Conservation (phyloP, 2,888 invertebrate species). For the Malthinus seriepunctatus region DNA sequence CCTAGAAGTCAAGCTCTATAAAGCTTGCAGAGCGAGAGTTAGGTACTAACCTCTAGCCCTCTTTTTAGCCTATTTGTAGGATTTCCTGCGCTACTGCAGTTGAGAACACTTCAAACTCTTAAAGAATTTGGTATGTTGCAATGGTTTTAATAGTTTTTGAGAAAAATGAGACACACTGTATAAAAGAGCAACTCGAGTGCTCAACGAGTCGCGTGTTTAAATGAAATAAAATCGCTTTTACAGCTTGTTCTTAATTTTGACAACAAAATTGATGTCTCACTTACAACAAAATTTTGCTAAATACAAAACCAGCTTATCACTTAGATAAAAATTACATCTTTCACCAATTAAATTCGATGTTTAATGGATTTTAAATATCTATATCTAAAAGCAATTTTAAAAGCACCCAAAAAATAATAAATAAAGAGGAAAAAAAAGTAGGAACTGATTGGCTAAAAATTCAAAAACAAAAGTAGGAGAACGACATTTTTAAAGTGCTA, state of each 20-base stretch:
- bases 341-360: slow-evolving; percentile 15
- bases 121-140: too few species aligned
- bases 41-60: too few species aligned
- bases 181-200: background rate
- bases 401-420: slow-evolving; percentile 1
- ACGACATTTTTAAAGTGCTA: slow-evolving; percentile 9
- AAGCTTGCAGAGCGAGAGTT: too few species aligned
- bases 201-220: background rate
- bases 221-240: slow-evolving; percentile 6
- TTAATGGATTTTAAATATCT: slow-evolving; percentile 13
- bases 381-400: background rate
- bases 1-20: too few species aligned
- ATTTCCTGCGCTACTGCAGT: too few species aligned
- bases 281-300: slow-evolving; percentile 12
- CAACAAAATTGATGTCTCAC: slow-evolving; percentile 21
- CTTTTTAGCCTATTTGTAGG: too few species aligned
- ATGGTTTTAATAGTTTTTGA: too few species aligned
- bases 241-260: slow-evolving; percentile 9
- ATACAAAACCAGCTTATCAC: slow-evolving; percentile 12
- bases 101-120: too few species aligned
- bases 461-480: background rate
- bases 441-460: background rate
- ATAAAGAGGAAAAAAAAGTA: background rate
- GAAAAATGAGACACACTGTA: too few species aligned
- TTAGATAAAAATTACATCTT: slow-evolving; percentile 16